Evolutionary conservation across 2,797 vertebrate species (phyloP).

Genomic region (Mus caroli): DNA sequence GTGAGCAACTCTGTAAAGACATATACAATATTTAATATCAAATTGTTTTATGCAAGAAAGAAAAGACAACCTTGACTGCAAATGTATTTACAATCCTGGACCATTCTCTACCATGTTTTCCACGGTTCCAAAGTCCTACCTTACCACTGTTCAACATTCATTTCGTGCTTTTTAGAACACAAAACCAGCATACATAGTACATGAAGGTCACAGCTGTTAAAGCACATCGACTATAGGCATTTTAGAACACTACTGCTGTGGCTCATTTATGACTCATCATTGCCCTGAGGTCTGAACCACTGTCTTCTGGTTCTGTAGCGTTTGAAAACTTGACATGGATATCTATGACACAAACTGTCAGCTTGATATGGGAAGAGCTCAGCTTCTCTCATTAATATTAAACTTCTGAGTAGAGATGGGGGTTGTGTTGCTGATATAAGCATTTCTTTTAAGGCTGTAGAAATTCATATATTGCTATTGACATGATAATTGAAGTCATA

Average conservation of each 20-base stretch:
- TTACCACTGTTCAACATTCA: background rate
- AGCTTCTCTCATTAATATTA: slow-evolving; percentile 82
- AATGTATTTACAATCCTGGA: background rate
- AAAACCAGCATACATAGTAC: slow-evolving; percentile 11
- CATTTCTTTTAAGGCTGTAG: slow-evolving; percentile 73
- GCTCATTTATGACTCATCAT: slow-evolving; percentile 53
- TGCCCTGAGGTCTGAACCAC: slow-evolving; percentile 55
- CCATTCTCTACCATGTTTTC: background rate
- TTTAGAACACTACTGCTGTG: slow-evolving; percentile 23
- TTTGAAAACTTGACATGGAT: slow-evolving; percentile 67
- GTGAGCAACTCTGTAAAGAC: background rate
- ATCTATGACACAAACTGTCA: slow-evolving; percentile 77
- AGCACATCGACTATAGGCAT: background rate
- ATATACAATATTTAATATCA: background rate
- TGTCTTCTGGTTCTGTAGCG: slow-evolving; percentile 47
- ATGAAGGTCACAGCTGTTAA: slow-evolving; percentile 66
- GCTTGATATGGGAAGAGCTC: slow-evolving; percentile 61
- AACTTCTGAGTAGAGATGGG: slow-evolving; percentile 43
- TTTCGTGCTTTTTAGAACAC: slow-evolving; percentile 37
- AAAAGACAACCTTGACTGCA: background rate
- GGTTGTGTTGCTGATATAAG: slow-evolving; percentile 72
- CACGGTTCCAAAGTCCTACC: background rate
- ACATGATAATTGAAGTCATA: slow-evolving; percentile 77
- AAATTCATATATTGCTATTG: slow-evolving; percentile 76
- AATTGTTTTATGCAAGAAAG: background rate